Evolutionary conservation across 30 jellyfish, hydroid and myxozoan species (phyloP), one percentile per base, ranked within the genome.

Genomic region (Pseudorhiza aurosa): DNA sequence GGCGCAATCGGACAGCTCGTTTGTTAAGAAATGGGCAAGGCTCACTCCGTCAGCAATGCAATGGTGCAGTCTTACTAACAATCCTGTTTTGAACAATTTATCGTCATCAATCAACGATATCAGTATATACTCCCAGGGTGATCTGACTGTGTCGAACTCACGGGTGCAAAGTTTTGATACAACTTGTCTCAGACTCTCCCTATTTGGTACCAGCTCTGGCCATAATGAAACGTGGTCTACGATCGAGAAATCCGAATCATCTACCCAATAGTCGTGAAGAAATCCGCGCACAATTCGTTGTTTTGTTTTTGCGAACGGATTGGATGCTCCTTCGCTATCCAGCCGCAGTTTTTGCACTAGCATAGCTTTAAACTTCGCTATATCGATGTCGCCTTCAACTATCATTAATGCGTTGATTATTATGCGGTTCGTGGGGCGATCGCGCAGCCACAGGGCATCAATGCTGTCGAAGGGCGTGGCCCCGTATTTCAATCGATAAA

Each of bases 31-130:
- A 2, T 80, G 49, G 28, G 89, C 96, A 0, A 90, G 45, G 18
- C 96, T 72, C 22, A 86, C 37, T 18, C 97, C 97, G 60, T 90
- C 97, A 8, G 97, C 96, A 11, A 90, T 51, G 77, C 96, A 77
- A 60, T 90, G 97, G 46, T 87, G 93, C 68, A 68, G 51, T 29
- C 97, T 76, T n/a, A 82, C 57, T 8, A 73, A 71, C 42, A 82
- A 22, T 2, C 87, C 97, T 21, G 97, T 75, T 77, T 62, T 80
- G 32, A 32, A 19, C 17, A 47, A 58, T 31, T 76, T 93, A 29
- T 36, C 72, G 12, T 81, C 85, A 31, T 85, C 87, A 27, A 72
- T 55, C 42, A 43, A 75, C 7, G 97, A 93, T 8, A 88, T 72
- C 9, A 74, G 80, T 1, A 63, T 49, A 30, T 47, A 67, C 44